Evolutionary conservation across 2,888 invertebrate genomes (phyloP).

Genomic region (Pheosia gnoma): DNA sequence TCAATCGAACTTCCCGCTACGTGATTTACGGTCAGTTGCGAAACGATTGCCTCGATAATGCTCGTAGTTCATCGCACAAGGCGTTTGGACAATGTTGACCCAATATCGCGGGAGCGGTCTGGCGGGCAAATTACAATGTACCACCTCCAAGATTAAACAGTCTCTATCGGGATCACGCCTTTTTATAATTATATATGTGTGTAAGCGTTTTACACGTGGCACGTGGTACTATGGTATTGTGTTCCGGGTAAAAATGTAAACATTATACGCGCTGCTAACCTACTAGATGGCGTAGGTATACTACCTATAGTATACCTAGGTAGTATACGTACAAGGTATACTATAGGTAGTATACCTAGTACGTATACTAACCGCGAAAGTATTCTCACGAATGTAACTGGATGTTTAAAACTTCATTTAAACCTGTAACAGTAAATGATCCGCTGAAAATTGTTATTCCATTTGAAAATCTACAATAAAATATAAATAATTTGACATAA

Average conservation of each 20-base stretch:
- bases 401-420: too few relatives aligned
- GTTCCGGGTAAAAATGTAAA: neutral
- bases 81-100: conserved; percentile 68
- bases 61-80: conserved; percentile 54
- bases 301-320: too few relatives aligned
- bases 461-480: neutral
- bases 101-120: conserved; percentile 46
- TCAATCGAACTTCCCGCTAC: conserved; percentile 32
- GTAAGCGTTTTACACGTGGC: neutral
- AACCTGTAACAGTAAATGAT: neutral
- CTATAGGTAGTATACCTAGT: too few relatives aligned
- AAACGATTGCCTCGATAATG: conserved; percentile 42
- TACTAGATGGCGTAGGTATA: neutral
- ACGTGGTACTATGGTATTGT: conserved; percentile 2
- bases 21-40: conserved; percentile 45
- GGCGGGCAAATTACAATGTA: conserved; percentile 50
- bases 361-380: too few relatives aligned
- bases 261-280: neutral
- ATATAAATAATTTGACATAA: neutral
- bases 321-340: too few relatives aligned
- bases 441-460: neutral
- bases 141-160: conserved; percentile 51
- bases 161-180: conserved; percentile 44
- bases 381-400: too few relatives aligned
- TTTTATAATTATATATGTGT: conserved; percentile 40